Base-by-base conservation (phyloP, 1,140 invertebrate species). In the Leptinotarsa texana region DNA sequence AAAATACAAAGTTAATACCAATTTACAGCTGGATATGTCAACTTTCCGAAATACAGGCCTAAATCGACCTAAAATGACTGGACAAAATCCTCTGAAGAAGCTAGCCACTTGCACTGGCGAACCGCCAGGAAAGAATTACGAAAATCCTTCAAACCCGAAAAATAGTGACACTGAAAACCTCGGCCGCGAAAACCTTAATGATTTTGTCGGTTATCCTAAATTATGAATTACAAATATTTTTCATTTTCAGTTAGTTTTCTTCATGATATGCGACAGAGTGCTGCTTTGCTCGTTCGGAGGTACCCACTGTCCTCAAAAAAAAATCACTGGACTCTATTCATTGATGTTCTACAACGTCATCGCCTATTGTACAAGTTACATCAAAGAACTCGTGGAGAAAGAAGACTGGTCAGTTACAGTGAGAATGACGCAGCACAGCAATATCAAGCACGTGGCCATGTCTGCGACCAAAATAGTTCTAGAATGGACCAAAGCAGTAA, bases 281-380 rank as follows among this genome's bases (percentile, higher is more conserved):
- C 77, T 85, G 6, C 80, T 84, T 3, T 85, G 84, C 73, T 78
- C 73, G 65, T 76, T 84, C 42, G 81, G 82, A 17, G 86, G 86
- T 8, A 84, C 84, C 0, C 80, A 82, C 76, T 84, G 90, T 62
- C 87, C 88, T 0, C 87, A 90, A 61, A 90, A 92, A 73, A 85
- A 87, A 57, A 85, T 93, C 24, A 93, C 92, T 0, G 89, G 89
- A 22, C 87, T 94, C 13, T 94, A 94, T 83, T 92, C 92, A 0
- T 85, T 94, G 4, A 92, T 94, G 90, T 94, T 94, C 84, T 94
- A 93, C 86, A 94, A 94, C 82, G 92, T 94, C 2, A 87, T 93
- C 69, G 91, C 92, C 0, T 94, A 94, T 84, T 93, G 92, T 75
- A 89, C 93, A 1, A 88, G 89, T 74, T 94, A 94, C 82, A 89